Evolutionary conservation across 1,140 invertebrate genomes (phyloP).

Genomic region (Pseudachorutes palmiensis): DNA sequence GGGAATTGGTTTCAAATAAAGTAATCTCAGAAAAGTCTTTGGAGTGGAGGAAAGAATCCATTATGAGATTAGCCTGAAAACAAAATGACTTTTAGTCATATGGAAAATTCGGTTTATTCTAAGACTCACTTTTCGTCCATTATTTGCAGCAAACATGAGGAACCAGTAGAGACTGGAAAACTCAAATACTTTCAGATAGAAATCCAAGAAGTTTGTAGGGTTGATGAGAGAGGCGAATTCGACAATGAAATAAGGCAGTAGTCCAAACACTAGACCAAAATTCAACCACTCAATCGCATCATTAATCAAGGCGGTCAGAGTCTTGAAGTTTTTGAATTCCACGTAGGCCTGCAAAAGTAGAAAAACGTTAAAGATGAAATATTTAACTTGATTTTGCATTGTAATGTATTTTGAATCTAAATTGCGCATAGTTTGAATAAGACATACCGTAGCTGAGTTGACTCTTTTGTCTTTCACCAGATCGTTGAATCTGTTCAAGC

Average conservation of each 20-base stretch:
- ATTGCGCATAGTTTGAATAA: too few species aligned
- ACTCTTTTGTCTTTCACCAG: too few species aligned
- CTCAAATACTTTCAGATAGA: not conserved
- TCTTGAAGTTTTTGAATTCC: not conserved
- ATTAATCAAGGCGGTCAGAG: not conserved
- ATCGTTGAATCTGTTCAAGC: too few species aligned
- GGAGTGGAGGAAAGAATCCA: not conserved
- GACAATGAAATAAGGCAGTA: not conserved
- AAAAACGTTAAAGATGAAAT: too few species aligned
- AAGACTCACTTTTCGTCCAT: not conserved
- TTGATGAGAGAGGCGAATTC: not conserved
- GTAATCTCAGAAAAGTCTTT: not conserved
- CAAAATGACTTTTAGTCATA: not conserved
- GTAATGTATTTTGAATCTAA: too few species aligned
- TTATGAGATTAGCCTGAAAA: not conserved
- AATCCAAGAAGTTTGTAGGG: not conserved
- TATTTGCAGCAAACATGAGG: not conserved
- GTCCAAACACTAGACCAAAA: not conserved
- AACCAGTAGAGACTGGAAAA: not conserved
- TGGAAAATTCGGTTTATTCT: not conserved
- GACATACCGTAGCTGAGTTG: too few species aligned
- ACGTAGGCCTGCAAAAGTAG: not conserved
- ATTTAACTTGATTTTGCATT: too few species aligned
- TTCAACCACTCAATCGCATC: not conserved
- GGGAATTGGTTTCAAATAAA: not conserved